Evolutionary conservation across 2,113 vertebrate genomes (phyloP), one percentile per base, ranked within the genome.

Genomic region (Alligator mississippiensis): DNA sequence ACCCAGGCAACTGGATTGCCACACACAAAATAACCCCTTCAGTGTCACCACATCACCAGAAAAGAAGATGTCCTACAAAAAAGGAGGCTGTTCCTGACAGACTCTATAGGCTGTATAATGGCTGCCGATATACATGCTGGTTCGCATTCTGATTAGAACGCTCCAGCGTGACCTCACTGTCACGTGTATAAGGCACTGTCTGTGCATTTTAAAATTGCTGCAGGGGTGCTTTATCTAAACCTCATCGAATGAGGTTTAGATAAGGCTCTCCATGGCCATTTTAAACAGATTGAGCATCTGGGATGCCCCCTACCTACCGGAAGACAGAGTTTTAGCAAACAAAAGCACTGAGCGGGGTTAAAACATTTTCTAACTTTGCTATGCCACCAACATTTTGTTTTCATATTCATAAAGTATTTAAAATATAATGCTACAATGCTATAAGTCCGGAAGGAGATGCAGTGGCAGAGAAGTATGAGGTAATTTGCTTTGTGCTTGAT

Each of bases 331-430:
- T 47, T 47, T 47, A 24, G 68, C 14, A 4, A 77, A 77, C 1
- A 2, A 77, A 74, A 54, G 78, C 30, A 60, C 38, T 5, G 25
- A 63, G 17, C 0, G 0, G 64, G 19, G 14, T 86, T 70, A 15
- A 72, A 92, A 19, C 81, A 79, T 80, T 70, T 85, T 82, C 54
- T 38, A 87, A 28, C 61, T 30, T 1, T 28, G 63, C 5, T 30
- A 6, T 1, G 0, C 0, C 68, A 15, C 27, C 0, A 0, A 54
- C 21, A 27, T 77, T 89, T 79, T 61, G 21, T 72, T 72, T 72
- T 38, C 68, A 38, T 38, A 72, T 38, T 38, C 68, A 34, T 38
- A 30, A 21, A 30, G 30, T 38, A 22, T 68, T 72, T 14, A 72
- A 72, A 24, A 47, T 72, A 34, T 38, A 22, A 24, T 9, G 7